Conservation (phyloP, 1,140 invertebrate genomes). For the Pemphigus obesinymphae region DNA sequence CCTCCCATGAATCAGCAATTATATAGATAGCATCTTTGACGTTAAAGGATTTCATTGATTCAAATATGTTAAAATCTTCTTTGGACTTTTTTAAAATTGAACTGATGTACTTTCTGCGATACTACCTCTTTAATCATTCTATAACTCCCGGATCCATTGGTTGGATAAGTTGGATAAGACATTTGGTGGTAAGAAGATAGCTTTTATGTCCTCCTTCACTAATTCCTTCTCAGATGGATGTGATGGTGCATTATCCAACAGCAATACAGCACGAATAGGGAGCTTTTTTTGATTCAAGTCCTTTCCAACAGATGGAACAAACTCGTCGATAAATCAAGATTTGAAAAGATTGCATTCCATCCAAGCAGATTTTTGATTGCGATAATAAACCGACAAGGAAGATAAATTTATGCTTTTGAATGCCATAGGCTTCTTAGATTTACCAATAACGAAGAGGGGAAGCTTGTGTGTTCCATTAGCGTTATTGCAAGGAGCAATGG, state of each 20-base stretch:
- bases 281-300: constrained; percentile 33
- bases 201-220: not conserved
- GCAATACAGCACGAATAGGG: not conserved
- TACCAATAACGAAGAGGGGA: constrained; percentile 48
- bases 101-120: not conserved
- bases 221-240: constrained; percentile 46
- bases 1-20: not conserved
- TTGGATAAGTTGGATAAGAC: not conserved
- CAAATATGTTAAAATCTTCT: not conserved
- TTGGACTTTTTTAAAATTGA: no score
- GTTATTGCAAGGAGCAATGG: constrained; percentile 47
- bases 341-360: constrained; percentile 37
- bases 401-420: constrained; percentile 48
- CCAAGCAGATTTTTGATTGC: not conserved
- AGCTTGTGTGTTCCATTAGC: not conserved
- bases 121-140: no score
- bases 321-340: constrained; percentile 42
- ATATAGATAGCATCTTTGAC: not conserved
- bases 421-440: constrained; percentile 41
- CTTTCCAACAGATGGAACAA: constrained; percentile 42
- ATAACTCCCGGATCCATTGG: not conserved
- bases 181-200: not conserved
- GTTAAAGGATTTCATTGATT: not conserved
- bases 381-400: constrained; percentile 31
- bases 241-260: constrained; percentile 43